Base-by-base conservation (phyloP, 1,140 invertebrate genomes). In the Hycleus phaleratus region DNA sequence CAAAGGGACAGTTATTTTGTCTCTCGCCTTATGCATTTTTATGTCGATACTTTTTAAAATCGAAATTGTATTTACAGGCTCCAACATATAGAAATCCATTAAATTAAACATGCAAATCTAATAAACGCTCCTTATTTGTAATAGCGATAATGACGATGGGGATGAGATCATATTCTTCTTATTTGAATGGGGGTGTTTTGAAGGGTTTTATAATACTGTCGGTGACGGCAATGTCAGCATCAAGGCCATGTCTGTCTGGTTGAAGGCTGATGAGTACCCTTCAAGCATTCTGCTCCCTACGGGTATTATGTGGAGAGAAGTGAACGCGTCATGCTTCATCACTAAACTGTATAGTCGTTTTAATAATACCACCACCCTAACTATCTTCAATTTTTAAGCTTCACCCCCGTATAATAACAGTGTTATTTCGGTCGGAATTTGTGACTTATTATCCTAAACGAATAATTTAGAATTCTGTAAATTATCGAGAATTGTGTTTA, bases 191-290 rank as follows among this genome's bases (percentile, higher is more conserved):
- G 32, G 7, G 32, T 32, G 26, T 32, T 32, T 32, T 53, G 50
- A 53, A 53, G 51, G 51, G 45, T 52, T 58, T 32, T 43, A 32
- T 39, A 52, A 47, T 12, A 25, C 56, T 47, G 42, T 26, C 39
- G 46, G 48, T 46, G 56, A 58, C 38, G 56, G 49, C 48, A 58
- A 51, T 58, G 56, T 58, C 56, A 46, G 42, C 49, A 58, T 58
- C 56, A 58, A 58, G 56, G 56, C 49, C 56, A 39, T 51, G 56
- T 58, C 43, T 46, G 56, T 51, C 56, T 58, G 56, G 53, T 6
- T 58, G 50, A 48, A 47, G 51, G 51, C 12, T 45, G 42, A 42
- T 53, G 38, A 53, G 51, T 42, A 53, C 51, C 51, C 51, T 53
- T 53, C 51, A 53, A 53, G 51, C 10, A 39, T 39, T 50, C 24